These are phyloP conservation scores for Rhagoletis pomonella DNA, from an alignment of 1,140 invertebrate species.

Conservation along the genomic window DNA sequence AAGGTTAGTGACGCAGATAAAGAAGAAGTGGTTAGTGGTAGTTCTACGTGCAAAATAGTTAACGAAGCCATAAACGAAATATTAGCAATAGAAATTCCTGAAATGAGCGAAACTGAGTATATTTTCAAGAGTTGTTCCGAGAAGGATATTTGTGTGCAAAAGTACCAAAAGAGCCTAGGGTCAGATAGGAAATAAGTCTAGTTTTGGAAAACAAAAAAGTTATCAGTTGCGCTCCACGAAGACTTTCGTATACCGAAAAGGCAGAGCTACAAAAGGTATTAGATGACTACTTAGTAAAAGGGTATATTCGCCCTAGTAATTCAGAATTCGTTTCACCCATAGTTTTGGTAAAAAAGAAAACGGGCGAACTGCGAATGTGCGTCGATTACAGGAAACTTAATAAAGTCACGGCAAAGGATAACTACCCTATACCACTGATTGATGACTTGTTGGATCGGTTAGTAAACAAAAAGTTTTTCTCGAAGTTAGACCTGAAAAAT, in stretches of 20 bases:
- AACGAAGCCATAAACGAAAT: not conserved
- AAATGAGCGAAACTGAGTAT: no score
- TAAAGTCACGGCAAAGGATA: slow-evolving; percentile 60
- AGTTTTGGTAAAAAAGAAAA: not conserved
- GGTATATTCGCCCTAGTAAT: not conserved
- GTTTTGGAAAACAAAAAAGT: slow-evolving; percentile 58
- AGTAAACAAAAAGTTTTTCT: slow-evolving; percentile 52
- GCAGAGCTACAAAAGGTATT: slow-evolving; percentile 60
- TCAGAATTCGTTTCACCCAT: no score
- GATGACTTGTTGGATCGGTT: slow-evolving; percentile 68
- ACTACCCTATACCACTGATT: slow-evolving; percentile 68
- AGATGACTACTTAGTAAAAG: slow-evolving; percentile 59
- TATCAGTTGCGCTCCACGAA: slow-evolving; percentile 59
- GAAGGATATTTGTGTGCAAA: no score
- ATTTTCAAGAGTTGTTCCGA: slow-evolving; percentile 1
- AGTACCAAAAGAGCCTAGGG: no score
- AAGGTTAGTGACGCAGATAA: no score
- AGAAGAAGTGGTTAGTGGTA: no score
- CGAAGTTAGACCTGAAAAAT: slow-evolving; percentile 65
- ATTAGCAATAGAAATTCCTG: no score
- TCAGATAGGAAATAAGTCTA: not conserved
- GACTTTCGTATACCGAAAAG: slow-evolving; percentile 60
- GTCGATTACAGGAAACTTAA: slow-evolving; percentile 54
- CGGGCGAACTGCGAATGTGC: slow-evolving; percentile 51
- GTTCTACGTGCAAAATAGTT: not conserved